Conservation (phyloP, 2,797 vertebrate species). For the Stomatorhinus walkeri region DNA sequence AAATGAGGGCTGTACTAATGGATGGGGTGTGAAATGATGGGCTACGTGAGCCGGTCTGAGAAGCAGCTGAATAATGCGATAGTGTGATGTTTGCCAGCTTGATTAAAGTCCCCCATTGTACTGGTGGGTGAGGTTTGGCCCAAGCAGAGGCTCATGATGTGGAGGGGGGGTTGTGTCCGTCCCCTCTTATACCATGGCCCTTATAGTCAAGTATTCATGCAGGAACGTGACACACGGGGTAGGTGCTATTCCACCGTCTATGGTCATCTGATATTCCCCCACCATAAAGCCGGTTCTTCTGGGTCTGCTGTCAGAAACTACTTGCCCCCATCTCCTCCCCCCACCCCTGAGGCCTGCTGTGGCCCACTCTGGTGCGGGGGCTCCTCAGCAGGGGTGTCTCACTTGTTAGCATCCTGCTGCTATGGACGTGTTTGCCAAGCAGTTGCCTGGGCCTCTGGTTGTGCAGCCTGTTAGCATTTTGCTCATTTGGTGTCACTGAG, state of each 20-base stretch:
- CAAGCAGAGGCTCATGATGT: background rate
- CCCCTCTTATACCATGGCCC: background rate
- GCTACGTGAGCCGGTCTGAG: background rate
- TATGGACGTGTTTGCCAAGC: background rate
- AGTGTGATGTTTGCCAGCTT: background rate
- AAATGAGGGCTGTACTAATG: background rate
- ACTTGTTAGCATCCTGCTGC: background rate
- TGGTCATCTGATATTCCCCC: constrained; percentile 1
- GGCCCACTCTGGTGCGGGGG: background rate
- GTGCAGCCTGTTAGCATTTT: background rate
- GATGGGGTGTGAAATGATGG: background rate
- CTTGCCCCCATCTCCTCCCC: background rate
- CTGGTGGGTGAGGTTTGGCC: background rate
- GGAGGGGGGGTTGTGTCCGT: background rate
- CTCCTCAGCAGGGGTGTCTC: background rate
- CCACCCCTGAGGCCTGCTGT: background rate
- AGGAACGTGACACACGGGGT: background rate
- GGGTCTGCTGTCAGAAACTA: background rate
- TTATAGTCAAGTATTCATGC: background rate
- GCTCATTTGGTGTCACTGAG: background rate
- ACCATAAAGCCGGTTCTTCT: background rate
- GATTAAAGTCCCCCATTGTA: background rate
- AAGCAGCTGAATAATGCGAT: background rate
- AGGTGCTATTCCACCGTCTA: background rate
- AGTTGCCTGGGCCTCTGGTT: background rate